Percentiles rank a stretch among this genome's conserved stretches.
These are phyloP conservation scores for Lutjanus argentimaculatus DNA, from an alignment of 2,797 vertebrate species.

Conservation along the genomic window DNA sequence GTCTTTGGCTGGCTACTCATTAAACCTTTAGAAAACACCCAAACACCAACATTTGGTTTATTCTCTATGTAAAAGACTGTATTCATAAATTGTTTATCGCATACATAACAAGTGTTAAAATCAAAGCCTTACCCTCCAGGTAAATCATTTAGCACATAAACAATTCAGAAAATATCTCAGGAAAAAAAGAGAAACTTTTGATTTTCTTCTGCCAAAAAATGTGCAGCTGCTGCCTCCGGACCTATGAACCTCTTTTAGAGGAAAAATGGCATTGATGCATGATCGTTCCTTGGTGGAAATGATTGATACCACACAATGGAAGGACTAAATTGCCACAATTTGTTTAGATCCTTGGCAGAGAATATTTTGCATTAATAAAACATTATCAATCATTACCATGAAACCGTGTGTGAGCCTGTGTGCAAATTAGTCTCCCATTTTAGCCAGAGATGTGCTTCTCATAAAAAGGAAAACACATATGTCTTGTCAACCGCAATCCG, in stretches of 20 bases:
- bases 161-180: conserved; percentile 28
- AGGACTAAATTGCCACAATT: conserved; percentile 88
- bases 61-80: not conserved
- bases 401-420: conserved; percentile 62
- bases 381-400: conserved; percentile 88
- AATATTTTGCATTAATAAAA: conserved; percentile 89
- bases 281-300: conserved; percentile 68
- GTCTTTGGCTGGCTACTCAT: conserved; percentile 36
- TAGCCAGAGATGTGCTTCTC: conserved; percentile 68
- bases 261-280: conserved; percentile 80
- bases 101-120: conserved; percentile 26
- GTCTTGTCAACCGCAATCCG: conserved; percentile 68
- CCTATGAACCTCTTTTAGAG: conserved; percentile 54
- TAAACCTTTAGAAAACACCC: conserved; percentile 39
- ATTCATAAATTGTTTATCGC: conserved; percentile 19
- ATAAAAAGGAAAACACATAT: conserved; percentile 72
- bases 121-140: conserved; percentile 16
- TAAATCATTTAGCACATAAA: conserved; percentile 35
- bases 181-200: not conserved
- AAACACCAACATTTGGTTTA: conserved; percentile 6
- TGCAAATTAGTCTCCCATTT: conserved; percentile 79
- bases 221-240: conserved; percentile 65
- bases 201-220: conserved; percentile 60
- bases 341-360: conserved; percentile 86
- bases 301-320: conserved; percentile 82